Conservation (phyloP, 2,113 vertebrate species). For the Muscicapa adusta region DNA sequence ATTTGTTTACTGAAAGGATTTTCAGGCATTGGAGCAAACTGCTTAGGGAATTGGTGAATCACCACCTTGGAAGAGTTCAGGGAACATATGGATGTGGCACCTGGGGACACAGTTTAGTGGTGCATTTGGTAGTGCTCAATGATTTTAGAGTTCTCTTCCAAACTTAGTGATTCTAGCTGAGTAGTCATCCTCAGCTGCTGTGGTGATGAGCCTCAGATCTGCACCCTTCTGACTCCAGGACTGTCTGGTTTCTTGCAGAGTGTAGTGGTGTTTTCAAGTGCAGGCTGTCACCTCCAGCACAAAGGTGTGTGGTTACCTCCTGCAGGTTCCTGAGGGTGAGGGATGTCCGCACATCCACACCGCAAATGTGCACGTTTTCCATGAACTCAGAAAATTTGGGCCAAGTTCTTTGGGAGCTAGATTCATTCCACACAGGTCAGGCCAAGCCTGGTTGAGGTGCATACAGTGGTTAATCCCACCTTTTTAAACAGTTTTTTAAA, state of each 20-base stretch:
- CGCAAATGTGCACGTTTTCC: not conserved
- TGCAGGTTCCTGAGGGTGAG: not conserved
- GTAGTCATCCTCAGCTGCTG: not conserved
- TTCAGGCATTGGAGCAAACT: not conserved
- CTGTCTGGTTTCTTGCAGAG: not conserved
- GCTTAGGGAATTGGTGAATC: not conserved
- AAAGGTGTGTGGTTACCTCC: not conserved
- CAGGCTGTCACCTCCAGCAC: not conserved
- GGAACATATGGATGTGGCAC: not conserved
- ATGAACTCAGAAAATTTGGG: not conserved
- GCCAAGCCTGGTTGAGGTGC: not conserved
- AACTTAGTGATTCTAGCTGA: not conserved
- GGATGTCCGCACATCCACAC: not conserved
- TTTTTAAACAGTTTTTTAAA: not conserved
- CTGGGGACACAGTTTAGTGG: not conserved
- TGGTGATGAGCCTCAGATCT: not conserved
- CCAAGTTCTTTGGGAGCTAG: not conserved
- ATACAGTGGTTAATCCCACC: not conserved
- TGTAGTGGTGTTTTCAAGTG: not conserved
- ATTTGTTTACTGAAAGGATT: not conserved
- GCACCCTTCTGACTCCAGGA: not conserved
- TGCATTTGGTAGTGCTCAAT: not conserved
- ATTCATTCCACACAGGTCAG: not conserved
- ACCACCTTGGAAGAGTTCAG: not conserved
- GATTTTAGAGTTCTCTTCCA: not conserved